Evolutionary conservation across 2,888 invertebrate species (phyloP).

Genomic region (Cheilosia vulpina): DNA sequence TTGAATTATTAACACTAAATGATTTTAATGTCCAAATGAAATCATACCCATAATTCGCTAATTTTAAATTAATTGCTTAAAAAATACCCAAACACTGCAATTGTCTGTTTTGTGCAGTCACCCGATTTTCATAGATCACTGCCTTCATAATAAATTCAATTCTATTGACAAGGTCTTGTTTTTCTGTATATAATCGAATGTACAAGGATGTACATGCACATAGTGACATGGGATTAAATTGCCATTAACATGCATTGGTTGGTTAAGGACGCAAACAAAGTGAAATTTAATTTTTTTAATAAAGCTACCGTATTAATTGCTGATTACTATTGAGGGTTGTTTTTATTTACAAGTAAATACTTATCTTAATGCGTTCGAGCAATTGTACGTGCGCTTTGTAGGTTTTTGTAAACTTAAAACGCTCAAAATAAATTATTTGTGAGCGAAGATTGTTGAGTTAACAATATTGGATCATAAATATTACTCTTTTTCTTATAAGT

Average conservation of each 20-base stretch:
- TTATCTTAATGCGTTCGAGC: too few relatives aligned
- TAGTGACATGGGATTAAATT: neutral
- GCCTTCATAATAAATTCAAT: slow-evolving; percentile 10
- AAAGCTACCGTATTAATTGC: too few relatives aligned
- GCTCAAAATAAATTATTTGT: too few relatives aligned
- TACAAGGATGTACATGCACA: neutral
- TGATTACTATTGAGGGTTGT: too few relatives aligned
- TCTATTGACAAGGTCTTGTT: slow-evolving; percentile 19
- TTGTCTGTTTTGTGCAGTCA: slow-evolving; percentile 58
- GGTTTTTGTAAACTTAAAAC: too few relatives aligned
- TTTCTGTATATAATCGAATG: neutral
- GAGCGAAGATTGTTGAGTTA: too few relatives aligned
- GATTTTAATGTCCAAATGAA: slow-evolving; percentile 2
- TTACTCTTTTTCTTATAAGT: too few relatives aligned
- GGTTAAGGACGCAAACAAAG: too few relatives aligned
- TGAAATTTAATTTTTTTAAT: too few relatives aligned
- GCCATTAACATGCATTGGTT: neutral
- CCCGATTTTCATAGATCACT: slow-evolving; percentile 49
- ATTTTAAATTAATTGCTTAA: slow-evolving; percentile 20
- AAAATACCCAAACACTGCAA: slow-evolving; percentile 11
- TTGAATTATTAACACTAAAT: slow-evolving; percentile 8
- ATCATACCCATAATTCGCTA: neutral
- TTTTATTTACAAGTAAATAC: too few relatives aligned
- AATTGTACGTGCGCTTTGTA: too few relatives aligned
- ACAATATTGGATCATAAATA: too few relatives aligned